A percentile compares a stretch with the other conserved stretches of the same genome.
Conservation (phyloP, 2,888 invertebrate genomes). For the Pandemis cinnamomeana region DNA sequence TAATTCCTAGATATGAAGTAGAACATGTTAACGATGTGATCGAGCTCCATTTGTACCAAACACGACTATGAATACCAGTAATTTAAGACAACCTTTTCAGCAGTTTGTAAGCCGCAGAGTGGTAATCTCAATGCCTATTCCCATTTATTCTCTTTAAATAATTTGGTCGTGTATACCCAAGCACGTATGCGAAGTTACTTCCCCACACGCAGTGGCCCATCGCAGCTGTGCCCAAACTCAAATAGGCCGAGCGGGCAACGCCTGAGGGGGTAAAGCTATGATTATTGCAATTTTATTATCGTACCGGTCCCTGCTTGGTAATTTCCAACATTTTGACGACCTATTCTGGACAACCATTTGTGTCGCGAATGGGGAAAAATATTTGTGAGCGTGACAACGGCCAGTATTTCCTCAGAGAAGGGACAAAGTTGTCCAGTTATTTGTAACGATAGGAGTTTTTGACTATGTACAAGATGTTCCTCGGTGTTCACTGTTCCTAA, state of each 20-base stretch:
- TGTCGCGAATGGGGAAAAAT: constrained; percentile 19
- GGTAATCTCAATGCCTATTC: constrained; percentile 10
- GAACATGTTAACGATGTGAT: neutral
- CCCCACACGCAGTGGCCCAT: neutral
- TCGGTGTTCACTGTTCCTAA: neutral
- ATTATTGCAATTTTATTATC: constrained; percentile 40
- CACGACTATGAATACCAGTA: neutral
- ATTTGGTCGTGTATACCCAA: constrained; percentile 24
- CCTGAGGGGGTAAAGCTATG: constrained; percentile 31
- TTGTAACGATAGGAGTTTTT: constrained; percentile 20
- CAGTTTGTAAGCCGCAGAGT: neutral
- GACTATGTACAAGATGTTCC: constrained; percentile 7
- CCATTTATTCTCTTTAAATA: constrained; percentile 31
- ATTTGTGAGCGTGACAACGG: constrained; percentile 12
- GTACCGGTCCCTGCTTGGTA: constrained; percentile 15
- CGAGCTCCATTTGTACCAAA: neutral
- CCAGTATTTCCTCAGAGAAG: constrained; percentile 11
- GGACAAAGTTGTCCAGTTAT: constrained; percentile 19
- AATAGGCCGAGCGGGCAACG: constrained; percentile 22
- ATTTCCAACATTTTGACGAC: constrained; percentile 36
- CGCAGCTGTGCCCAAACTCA: constrained; percentile 36
- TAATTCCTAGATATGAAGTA: neutral
- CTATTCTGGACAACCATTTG: constrained; percentile 34
- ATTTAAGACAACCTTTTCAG: neutral
- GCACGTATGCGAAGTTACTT: constrained; percentile 38